Conservation (phyloP, 2,113 vertebrate genomes). For the Passer domesticus region DNA sequence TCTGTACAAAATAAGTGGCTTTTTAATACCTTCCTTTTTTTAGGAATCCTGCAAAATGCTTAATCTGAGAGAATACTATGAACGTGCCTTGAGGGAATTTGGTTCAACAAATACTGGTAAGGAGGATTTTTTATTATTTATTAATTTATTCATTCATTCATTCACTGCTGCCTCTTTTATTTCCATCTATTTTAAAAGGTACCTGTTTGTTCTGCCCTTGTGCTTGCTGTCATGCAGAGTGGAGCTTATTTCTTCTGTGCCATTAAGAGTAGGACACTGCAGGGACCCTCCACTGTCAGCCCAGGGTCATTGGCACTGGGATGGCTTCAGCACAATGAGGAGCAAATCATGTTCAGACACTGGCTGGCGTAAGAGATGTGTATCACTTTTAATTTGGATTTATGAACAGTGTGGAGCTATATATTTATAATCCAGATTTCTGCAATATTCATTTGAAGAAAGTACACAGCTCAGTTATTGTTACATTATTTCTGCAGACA, state of each 20-base stretch:
- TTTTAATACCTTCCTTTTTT: slow-evolving; percentile 54
- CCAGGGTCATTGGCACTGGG: neutral
- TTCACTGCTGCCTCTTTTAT: neutral
- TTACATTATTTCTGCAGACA: neutral
- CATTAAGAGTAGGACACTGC: neutral
- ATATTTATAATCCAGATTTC: neutral
- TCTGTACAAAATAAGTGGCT: slow-evolving; percentile 2
- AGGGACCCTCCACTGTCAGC: neutral
- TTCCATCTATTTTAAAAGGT: neutral
- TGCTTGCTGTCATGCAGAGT: neutral
- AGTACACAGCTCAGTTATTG: neutral
- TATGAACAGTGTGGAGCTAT: neutral
- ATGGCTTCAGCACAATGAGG: neutral
- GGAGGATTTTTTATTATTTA: slow-evolving; percentile 23
- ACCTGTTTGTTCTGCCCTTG: neutral
- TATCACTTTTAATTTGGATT: neutral
- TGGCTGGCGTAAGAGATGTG: neutral
- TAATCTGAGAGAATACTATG: slow-evolving; percentile 89
- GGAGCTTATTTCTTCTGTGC: neutral
- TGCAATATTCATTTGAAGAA: neutral
- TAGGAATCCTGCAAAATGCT: slow-evolving; percentile 87
- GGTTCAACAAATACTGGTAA: slow-evolving; percentile 86
- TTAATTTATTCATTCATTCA: neutral
- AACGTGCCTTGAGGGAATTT: slow-evolving; percentile 92
- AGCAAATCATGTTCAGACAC: neutral